Percentiles rank a stretch among this genome's conserved stretches.
phyloP scores from a whole-genome alignment of 2,888 invertebrate species.

The Campoplex capitator region DNA sequence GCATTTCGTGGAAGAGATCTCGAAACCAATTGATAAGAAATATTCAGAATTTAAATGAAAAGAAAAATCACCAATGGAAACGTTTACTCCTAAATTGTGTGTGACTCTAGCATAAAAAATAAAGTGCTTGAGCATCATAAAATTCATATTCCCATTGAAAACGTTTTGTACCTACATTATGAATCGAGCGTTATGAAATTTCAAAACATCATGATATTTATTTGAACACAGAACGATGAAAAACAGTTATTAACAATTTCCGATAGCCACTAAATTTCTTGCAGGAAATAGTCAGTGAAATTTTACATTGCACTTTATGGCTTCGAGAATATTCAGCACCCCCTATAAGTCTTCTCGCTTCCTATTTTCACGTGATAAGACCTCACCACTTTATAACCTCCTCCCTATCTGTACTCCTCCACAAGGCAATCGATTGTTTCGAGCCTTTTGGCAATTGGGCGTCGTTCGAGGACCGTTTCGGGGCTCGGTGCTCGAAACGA shows the following conservation, averaged over 20 bases:
- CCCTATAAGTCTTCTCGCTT: conserved; percentile 42
- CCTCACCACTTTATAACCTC: conserved; percentile 46
- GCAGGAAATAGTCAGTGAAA: neutral
- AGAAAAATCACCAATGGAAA: neutral
- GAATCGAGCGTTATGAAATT: neutral
- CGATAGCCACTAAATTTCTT: neutral
- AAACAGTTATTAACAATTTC: neutral
- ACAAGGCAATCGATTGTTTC: conserved; percentile 64
- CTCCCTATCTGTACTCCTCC: conserved; percentile 21
- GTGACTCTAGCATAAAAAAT: neutral
- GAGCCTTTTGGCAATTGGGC: conserved; percentile 55
- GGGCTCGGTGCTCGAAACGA: conserved; percentile 56
- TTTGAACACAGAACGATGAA: neutral
- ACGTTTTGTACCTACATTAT: neutral
- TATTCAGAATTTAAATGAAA: neutral
- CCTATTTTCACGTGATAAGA: conserved; percentile 65
- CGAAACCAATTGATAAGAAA: conserved; percentile 4
- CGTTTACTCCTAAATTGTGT: neutral
- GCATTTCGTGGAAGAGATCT: neutral
- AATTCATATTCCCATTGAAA: neutral
- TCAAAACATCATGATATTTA: neutral
- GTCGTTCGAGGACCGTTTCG: conserved; percentile 43
- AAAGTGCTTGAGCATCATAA: neutral
- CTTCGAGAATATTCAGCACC: conserved; percentile 29
- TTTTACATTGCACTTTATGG: neutral